Percentiles rank a stretch among this genome's conserved stretches.
Evolutionary conservation across 2,113 vertebrate species (phyloP).

Genomic region (Nesoenas mayeri): DNA sequence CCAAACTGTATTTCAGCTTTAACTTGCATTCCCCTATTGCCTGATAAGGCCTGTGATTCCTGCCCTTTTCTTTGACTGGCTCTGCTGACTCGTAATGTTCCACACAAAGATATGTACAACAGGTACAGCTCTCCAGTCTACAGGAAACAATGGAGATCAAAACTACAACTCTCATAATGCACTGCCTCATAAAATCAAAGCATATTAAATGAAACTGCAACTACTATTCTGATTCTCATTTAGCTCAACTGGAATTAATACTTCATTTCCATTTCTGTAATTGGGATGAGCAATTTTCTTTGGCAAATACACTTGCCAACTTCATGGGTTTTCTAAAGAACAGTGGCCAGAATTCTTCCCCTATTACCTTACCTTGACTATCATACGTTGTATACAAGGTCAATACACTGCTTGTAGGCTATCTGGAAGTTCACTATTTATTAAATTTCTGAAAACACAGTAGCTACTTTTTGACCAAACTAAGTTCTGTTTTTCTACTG

Average conservation of each 20-base stretch:
- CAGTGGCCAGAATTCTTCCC: not conserved
- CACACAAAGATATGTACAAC: not conserved
- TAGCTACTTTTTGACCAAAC: not conserved
- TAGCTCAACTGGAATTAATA: not conserved
- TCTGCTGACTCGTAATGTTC: not conserved
- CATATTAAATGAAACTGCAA: not conserved
- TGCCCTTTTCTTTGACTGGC: not conserved
- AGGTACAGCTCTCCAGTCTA: not conserved
- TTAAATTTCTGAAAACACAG: not conserved
- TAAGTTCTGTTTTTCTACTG: not conserved
- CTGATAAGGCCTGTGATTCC: not conserved
- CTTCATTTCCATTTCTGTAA: not conserved
- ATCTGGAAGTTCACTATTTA: not conserved
- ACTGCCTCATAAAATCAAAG: not conserved
- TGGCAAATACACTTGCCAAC: not conserved
- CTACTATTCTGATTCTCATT: not conserved
- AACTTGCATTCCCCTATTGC: not conserved
- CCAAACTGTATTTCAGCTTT: not conserved
- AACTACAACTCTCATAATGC: not conserved
- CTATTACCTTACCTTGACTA: not conserved
- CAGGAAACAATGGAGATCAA: not conserved
- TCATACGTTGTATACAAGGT: not conserved
- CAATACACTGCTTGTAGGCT: not conserved
- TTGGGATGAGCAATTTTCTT: not conserved
- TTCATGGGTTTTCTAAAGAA: not conserved